Percentiles rank a stretch among this genome's conserved stretches.
phyloP scores from a whole-genome alignment of 2,113 vertebrate genomes.

The Butorides virescens region DNA sequence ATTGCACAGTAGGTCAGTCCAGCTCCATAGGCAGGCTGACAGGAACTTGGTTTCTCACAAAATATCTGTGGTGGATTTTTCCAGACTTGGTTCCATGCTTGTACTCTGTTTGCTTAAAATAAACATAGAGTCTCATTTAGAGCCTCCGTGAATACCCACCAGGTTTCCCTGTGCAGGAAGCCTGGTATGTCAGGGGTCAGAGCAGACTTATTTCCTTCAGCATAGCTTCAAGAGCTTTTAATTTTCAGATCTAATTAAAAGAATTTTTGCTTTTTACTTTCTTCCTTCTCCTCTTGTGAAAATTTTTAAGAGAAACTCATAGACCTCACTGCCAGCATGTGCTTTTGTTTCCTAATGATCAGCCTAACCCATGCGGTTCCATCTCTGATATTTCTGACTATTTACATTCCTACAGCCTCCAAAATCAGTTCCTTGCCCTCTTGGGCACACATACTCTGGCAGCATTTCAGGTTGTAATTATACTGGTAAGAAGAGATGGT shows the following conservation, averaged over 20 bases:
- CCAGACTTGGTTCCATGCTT: background rate
- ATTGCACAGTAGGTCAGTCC: background rate
- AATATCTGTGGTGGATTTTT: rapidly evolving
- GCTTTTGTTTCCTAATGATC: background rate
- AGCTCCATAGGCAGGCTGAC: background rate
- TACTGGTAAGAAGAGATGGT: background rate
- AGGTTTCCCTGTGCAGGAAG: rapidly evolving
- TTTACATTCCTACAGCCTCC: background rate
- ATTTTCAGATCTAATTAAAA: background rate
- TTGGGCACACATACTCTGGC: background rate
- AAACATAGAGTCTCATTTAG: background rate
- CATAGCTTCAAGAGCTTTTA: background rate
- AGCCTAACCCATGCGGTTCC: background rate
- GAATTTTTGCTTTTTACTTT: background rate
- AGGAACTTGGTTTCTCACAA: background rate
- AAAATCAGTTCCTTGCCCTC: background rate
- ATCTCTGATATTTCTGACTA: background rate
- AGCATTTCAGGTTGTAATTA: background rate
- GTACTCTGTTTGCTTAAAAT: background rate
- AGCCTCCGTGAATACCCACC: background rate
- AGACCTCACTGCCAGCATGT: background rate
- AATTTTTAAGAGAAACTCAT: background rate
- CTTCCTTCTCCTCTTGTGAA: background rate
- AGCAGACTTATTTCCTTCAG: background rate
- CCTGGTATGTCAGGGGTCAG: background rate